These are phyloP conservation scores for Leptinotarsa juncta DNA, from an alignment of 2,888 invertebrate species.

Conservation along the genomic window DNA sequence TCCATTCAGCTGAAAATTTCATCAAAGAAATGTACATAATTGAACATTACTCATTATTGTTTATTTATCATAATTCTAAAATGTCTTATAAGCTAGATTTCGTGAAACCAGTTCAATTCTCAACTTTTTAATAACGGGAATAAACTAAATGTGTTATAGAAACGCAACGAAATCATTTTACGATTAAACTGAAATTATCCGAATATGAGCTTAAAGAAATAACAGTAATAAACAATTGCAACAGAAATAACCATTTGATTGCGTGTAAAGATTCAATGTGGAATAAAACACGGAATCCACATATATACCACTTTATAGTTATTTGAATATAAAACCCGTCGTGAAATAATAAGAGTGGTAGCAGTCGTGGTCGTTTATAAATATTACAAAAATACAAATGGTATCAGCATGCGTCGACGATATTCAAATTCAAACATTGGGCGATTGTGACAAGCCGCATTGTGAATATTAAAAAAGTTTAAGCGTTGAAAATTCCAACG, in stretches of 20 bases:
- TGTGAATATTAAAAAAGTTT: constrained; percentile 66
- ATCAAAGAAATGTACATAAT: not conserved
- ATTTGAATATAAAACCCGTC: constrained; percentile 26
- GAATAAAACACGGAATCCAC: constrained; percentile 34
- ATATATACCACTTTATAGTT: constrained; percentile 15
- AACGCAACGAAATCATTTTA: constrained; percentile 13
- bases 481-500: constrained; percentile 65
- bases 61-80: not conserved
- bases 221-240: constrained; percentile 37
- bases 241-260: constrained; percentile 37
- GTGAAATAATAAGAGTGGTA: constrained; percentile 28
- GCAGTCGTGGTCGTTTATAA: constrained; percentile 34
- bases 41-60: not conserved
- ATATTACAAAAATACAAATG: constrained; percentile 39
- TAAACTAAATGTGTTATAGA: constrained; percentile 18
- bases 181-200: not conserved
- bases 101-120: not conserved
- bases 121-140: not conserved
- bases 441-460: constrained; percentile 40
- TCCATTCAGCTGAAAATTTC: no score
- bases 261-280: constrained; percentile 35
- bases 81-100: not conserved
- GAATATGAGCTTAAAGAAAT: constrained; percentile 20
- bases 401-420: constrained; percentile 44
- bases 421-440: constrained; percentile 55